Conservation (phyloP, 2,113 vertebrate species). For the Lophotis ruficrista region DNA sequence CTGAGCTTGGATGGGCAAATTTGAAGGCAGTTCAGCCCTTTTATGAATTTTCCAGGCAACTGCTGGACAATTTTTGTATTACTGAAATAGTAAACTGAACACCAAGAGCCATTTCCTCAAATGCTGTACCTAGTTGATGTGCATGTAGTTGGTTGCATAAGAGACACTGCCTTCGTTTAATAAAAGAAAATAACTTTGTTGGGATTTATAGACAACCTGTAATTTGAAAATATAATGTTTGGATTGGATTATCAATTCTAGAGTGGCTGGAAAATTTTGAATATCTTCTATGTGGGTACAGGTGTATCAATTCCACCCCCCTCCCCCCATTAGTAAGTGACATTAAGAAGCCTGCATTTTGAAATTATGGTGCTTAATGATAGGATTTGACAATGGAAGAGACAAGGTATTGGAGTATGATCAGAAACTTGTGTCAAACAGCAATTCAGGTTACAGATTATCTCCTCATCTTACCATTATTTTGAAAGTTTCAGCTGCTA, state of each 20-base stretch:
- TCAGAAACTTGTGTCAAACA: background rate
- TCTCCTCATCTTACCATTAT: background rate
- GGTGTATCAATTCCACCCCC: background rate
- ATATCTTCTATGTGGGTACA: background rate
- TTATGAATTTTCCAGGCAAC: background rate
- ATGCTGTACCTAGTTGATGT: background rate
- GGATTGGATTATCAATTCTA: background rate
- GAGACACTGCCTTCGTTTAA: background rate
- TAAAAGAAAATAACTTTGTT: background rate
- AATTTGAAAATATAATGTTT: background rate
- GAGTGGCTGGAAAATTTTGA: background rate
- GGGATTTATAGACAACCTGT: background rate
- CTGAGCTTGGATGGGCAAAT: background rate
- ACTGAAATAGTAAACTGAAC: background rate
- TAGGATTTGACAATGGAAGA: background rate
- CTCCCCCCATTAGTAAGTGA: background rate
- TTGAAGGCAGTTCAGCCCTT: background rate
- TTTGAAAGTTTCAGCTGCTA: slow-evolving; percentile 2
- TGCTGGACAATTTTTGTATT: background rate
- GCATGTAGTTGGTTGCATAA: background rate
- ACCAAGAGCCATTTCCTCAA: background rate
- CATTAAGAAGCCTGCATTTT: background rate
- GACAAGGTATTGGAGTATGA: background rate
- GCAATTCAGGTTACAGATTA: background rate
- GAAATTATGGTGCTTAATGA: background rate